These are phyloP conservation scores for Octodonta nipae DNA, from an alignment of 2,888 invertebrate species.

Conservation along the genomic window DNA sequence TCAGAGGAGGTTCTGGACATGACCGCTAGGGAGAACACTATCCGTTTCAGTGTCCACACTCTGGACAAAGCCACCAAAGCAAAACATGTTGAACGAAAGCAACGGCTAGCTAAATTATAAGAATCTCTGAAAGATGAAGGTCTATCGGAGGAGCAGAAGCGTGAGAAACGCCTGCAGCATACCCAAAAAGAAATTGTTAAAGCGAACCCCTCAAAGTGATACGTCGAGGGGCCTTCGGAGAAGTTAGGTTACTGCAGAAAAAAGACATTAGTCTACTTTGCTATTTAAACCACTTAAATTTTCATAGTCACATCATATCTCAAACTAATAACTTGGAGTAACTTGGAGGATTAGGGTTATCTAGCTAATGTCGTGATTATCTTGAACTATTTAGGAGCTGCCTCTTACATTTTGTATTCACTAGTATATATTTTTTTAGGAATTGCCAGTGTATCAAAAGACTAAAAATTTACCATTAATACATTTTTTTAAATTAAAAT, in stretches of 20 bases:
- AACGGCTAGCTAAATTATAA: constrained; percentile 85
- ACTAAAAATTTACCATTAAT: no score
- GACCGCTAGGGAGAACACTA: constrained; percentile 68
- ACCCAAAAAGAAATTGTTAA: constrained; percentile 97
- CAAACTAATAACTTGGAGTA: neutral
- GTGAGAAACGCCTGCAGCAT: constrained; percentile 86
- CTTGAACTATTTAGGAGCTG: no score
- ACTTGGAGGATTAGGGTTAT: neutral
- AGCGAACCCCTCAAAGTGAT: constrained; percentile 96
- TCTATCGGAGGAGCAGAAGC: constrained; percentile 84
- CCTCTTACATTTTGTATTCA: no score
- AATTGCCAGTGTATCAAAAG: no score
- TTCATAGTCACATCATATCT: no score
- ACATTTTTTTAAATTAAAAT: no score
- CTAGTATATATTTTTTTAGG: no score
- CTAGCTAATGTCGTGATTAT: neutral
- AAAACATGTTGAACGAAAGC: constrained; percentile 94
- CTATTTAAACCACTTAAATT: no score
- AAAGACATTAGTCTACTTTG: constrained; percentile 99
- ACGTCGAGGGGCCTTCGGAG: constrained; percentile 85
- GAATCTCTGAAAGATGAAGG: constrained; percentile 93
- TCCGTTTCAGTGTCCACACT: constrained; percentile 93
- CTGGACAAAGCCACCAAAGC: constrained; percentile 98
- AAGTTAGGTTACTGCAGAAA: constrained; percentile 95
- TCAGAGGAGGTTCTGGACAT: constrained; percentile 77